Evolutionary conservation across 2,113 vertebrate species (phyloP).

Genomic region (Nipponia nippon): DNA sequence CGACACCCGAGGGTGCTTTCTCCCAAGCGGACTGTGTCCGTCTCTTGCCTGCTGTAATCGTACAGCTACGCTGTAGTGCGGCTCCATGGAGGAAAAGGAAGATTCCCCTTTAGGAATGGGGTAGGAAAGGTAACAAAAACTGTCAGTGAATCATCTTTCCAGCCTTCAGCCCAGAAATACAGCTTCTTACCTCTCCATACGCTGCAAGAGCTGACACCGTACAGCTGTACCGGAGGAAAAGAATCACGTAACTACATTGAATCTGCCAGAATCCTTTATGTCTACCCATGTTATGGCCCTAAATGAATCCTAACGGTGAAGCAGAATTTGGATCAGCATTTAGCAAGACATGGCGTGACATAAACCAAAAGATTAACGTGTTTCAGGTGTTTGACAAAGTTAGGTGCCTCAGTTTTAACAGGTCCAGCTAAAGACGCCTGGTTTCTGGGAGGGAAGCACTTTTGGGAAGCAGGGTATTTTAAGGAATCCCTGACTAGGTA

Average conservation of each 20-base stretch:
- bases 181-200: neutral
- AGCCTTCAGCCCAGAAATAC: neutral
- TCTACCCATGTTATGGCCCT: neutral
- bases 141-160: neutral
- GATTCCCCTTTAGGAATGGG: neutral
- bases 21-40: neutral
- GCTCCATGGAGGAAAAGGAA: neutral
- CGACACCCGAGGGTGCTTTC: neutral
- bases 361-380: neutral
- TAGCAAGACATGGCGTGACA: neutral
- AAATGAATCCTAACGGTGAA: neutral
- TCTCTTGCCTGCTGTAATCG: neutral
- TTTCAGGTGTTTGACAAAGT: neutral
- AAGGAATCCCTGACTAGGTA: neutral
- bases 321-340: neutral
- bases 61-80: neutral
- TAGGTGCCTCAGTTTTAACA: neutral
- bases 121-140: neutral
- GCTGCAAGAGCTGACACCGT: neutral
- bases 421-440: neutral
- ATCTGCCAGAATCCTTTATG: neutral
- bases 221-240: neutral
- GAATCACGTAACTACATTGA: accelerated
- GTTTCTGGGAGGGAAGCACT: neutral
- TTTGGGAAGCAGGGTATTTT: neutral